These are phyloP conservation scores for Alosa alosa DNA, from an alignment of 2,113 vertebrate genomes.

Conservation along the genomic window DNA sequence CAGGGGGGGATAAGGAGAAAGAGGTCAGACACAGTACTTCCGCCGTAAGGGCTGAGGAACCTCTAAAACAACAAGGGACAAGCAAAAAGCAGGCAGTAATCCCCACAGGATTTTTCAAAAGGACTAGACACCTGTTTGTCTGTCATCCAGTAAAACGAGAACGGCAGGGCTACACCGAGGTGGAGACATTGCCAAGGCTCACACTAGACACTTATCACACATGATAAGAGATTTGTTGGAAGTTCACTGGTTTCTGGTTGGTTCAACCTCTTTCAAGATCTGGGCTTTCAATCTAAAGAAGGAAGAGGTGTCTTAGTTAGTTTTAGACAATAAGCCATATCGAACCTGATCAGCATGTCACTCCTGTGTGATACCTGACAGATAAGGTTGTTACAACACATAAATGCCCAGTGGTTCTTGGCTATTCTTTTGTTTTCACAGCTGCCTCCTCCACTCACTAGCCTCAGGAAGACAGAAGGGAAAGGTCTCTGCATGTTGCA, in stretches of 20 bases:
- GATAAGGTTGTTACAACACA: background rate
- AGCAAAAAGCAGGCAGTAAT: background rate
- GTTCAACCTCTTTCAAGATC: background rate
- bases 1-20: background rate
- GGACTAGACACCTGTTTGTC: background rate
- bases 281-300: background rate
- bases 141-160: background rate
- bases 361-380: slow-evolving; percentile 17
- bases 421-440: slow-evolving; percentile 55
- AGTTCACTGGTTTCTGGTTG: background rate
- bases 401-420: slow-evolving; percentile 29
- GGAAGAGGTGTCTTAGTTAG: background rate
- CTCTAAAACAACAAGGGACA: slow-evolving; percentile 20
- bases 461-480: slow-evolving; percentile 5
- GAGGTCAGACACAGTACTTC: background rate
- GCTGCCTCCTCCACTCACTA: slow-evolving; percentile 34
- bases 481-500: background rate
- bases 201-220: background rate
- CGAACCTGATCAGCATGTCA: slow-evolving; percentile 16
- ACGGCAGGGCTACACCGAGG: background rate
- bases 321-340: background rate
- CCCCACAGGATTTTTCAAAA: slow-evolving; percentile 2
- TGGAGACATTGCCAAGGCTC: background rate
- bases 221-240: background rate
- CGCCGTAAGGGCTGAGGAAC: background rate